Conservation (phyloP, 2,888 invertebrate species). For the Germaria angustata region DNA sequence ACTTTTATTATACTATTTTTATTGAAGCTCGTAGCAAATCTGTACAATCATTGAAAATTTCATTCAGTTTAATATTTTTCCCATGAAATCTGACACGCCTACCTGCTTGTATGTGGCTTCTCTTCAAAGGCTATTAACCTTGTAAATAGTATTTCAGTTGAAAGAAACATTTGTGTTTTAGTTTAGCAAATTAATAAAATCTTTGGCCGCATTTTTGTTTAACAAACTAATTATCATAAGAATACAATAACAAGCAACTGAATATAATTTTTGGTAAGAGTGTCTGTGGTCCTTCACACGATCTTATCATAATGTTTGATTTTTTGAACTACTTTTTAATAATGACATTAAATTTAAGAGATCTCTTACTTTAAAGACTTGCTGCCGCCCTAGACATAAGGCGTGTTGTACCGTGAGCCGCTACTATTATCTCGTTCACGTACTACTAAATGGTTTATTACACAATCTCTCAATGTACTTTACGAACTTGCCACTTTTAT, state of each 20-base stretch:
- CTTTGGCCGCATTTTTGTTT: slow-evolving; percentile 5
- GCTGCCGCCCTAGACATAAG: not conserved
- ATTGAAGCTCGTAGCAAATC: too few species aligned
- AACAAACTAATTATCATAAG: slow-evolving; percentile 35
- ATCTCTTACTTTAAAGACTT: not conserved
- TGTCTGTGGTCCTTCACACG: not conserved
- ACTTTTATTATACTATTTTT: too few species aligned
- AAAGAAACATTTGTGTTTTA: not conserved
- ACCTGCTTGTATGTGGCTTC: too few species aligned
- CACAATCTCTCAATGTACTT: not conserved
- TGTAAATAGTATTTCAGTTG: not conserved
- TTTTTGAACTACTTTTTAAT: not conserved
- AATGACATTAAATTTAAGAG: slow-evolving; percentile 23
- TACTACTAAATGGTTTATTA: slow-evolving; percentile 11
- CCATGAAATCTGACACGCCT: not conserved
- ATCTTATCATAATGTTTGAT: not conserved
- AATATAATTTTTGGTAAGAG: not conserved
- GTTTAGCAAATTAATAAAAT: too few species aligned
- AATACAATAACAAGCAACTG: not conserved
- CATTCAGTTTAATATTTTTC: not conserved
- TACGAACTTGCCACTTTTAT: not conserved
- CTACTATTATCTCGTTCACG: slow-evolving; percentile 33
- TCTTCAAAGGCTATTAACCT: not conserved
- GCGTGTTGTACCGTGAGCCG: not conserved
- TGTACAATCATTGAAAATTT: not conserved